Percentiles rank a stretch among this genome's conserved stretches.
Conservation (phyloP, 2,797 vertebrate species). For the Tamandua tetradactyla region DNA sequence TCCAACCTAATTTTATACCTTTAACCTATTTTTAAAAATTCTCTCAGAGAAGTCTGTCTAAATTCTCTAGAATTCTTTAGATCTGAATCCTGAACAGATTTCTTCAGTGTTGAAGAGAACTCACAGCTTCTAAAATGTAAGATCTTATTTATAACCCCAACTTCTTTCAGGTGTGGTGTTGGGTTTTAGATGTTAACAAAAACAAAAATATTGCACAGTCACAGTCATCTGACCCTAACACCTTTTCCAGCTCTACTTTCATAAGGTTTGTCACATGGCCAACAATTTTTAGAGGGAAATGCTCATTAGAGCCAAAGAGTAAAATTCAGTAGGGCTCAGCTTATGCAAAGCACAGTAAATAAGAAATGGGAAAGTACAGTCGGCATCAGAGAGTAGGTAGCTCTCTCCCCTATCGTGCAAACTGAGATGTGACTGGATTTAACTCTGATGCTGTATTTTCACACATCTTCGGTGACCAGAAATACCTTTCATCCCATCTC, state of each 20-base stretch:
- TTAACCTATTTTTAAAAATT: neutral
- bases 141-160: neutral
- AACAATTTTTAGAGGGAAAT: conserved; percentile 37
- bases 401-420: neutral
- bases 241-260: neutral
- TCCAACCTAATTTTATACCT: neutral
- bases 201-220: neutral
- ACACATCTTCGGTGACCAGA: conserved; percentile 19
- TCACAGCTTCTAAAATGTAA: neutral
- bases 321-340: conserved; percentile 44
- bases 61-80: neutral
- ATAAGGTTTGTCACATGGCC: neutral
- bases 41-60: neutral
- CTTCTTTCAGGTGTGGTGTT: neutral
- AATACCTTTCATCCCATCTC: conserved; percentile 51
- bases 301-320: conserved; percentile 40
- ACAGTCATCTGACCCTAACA: neutral
- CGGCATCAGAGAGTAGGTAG: neutral
- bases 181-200: neutral
- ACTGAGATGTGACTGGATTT: neutral
- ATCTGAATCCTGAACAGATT: neutral
- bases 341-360: conserved; percentile 25
- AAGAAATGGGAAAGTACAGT: conserved; percentile 5
- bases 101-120: neutral
- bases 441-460: conserved; percentile 15